These are phyloP conservation scores for Circaetus gallicus DNA, from an alignment of 2,113 vertebrate genomes.

Conservation along the genomic window DNA sequence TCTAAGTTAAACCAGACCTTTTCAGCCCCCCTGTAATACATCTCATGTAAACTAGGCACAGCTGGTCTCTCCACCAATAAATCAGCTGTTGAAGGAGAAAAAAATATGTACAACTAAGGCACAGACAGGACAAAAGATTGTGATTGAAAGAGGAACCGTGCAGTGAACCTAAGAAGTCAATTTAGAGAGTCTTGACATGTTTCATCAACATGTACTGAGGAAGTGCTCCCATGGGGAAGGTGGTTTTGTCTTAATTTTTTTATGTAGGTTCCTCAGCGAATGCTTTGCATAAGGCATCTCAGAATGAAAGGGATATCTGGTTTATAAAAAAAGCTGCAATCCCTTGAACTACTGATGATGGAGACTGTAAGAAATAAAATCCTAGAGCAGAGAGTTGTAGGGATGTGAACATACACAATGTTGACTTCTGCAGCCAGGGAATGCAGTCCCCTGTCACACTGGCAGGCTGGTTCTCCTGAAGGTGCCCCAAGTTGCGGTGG, in stretches of 20 bases:
- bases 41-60: conserved; percentile 26
- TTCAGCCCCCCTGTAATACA: not conserved
- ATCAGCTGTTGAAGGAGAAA: conserved; percentile 5
- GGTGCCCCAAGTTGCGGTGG: not conserved
- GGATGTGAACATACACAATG: not conserved
- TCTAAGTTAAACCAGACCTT: conserved; percentile 28
- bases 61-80: conserved; percentile 19
- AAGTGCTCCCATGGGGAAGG: not conserved
- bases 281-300: not conserved
- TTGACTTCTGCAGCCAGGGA: not conserved
- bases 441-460: not conserved
- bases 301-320: not conserved
- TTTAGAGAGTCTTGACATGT: conserved; percentile 43
- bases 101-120: conserved; percentile 6
- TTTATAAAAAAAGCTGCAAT: not conserved
- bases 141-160: not conserved
- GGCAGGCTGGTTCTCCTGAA: not conserved
- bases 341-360: not conserved
- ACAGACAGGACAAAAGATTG: not conserved
- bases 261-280: not conserved
- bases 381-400: not conserved
- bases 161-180: conserved; percentile 41
- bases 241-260: conserved; percentile 6
- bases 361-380: not conserved
- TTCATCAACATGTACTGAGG: conserved; percentile 13